Base-by-base conservation (phyloP, 2,113 vertebrate species). In the Calyptommatus sinebrachiatus region DNA sequence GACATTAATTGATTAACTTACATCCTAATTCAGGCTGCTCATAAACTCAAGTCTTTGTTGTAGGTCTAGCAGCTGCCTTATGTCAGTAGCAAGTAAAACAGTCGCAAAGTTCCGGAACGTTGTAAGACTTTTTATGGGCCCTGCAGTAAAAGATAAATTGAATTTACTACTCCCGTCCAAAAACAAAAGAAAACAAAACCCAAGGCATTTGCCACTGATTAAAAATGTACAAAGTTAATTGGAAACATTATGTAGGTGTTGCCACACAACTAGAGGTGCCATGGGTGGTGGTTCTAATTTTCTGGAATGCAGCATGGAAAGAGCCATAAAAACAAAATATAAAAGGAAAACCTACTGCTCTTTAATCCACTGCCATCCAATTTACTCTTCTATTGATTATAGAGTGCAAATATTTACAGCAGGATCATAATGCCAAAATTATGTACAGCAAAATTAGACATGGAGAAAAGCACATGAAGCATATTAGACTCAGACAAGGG, bases 81-180 rank as follows among this genome's bases (percentile, higher is more conserved):
- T 98, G 97, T 99, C 97, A 99, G 95, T 95, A 95, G 95, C 97
- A 97, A 97, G 96, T 97, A 95, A 97, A 96, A 94, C 94, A 96
- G 95, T 97, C 96, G 96, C 96, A 97, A 95, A 97, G 96, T 96
- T 97, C 97, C 96, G 96, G 97, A 98, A 97, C 97, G 96, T 96
- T 96, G 92, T 96, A 98, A 97, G 97, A 96, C 96, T 83, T 94
- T 98, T 99, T 99, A 96, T 94, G 86, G 90, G 93, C 45, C 67
- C 88, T 88, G 92, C 93, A 95, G 93, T 96, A 96, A 96, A 95
- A 96, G 92, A 94, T 92, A 96, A 96, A 96, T 94, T 96, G 94
- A 95, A 95, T 95, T 94, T 94, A 94, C 93, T 48, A 7, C 41
- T 14, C 10, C 29, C 57, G 8, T 2, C 45, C 6, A 28, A 31